Evolutionary conservation across 2,113 vertebrate genomes (phyloP), one percentile per base, ranked within the genome.

Genomic region (Penelope pileata): DNA sequence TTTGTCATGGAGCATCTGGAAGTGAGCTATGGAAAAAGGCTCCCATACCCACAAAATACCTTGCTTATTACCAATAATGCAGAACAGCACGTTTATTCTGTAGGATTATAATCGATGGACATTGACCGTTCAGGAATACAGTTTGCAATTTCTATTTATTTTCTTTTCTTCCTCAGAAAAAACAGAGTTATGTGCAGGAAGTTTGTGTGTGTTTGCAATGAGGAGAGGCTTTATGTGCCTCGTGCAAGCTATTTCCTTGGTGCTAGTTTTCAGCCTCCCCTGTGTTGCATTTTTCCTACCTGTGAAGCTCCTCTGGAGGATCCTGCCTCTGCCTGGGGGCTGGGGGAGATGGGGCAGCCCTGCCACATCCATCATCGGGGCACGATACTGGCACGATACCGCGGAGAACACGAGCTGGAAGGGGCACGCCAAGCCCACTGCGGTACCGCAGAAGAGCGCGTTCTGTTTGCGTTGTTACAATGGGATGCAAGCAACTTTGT

Each of bases 381-480:
- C 79, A 43, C 29, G 11, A 2, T 43, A 9, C 69, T 51, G 73
- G 73, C 79, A 43, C 29, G 11, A 2, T 43, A 9, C 69, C 51
- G 5, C 47, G 29, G 86, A 47, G 79, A 72, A 40, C 42, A 1
- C 19, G 10, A 53, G 40, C 18, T 12, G 74, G 15, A 54, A n/a
- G 60, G 83, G 83, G 40, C 53, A 12, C 64, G 83, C 64, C 67
- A 78, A 22, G 47, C 50, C 58, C 47, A 34, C 1, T 4, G 29
- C 29, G 42, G 51, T 18, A 5, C 4, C 32, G 3, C 45, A 9
- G 5, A 30, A 58, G 54, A 2, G n/a, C 1, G 0, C 3, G 0
- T 45, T 59, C n/a, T 6, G 26, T 29, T 63, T 30, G 51, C 59
- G 0, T 10, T 17, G 1, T 3, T 2, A 0, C 0, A 1, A 16